Evolutionary conservation across 2,888 invertebrate species (phyloP).

Genomic region (Morinoia aosen): DNA sequence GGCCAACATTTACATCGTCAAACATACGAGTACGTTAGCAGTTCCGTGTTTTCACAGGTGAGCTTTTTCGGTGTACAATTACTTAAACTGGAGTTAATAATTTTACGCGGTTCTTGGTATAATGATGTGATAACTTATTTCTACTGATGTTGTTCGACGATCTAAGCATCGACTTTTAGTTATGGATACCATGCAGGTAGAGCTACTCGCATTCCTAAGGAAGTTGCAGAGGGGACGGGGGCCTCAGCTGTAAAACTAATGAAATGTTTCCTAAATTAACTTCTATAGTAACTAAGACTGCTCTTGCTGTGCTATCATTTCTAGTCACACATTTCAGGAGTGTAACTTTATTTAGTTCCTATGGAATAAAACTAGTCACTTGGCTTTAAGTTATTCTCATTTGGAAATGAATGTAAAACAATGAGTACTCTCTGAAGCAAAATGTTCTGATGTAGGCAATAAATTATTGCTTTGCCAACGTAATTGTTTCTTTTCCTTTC

Average conservation of each 20-base stretch:
- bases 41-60: too few relatives aligned
- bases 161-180: background rate
- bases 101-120: background rate
- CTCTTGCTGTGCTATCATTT: background rate
- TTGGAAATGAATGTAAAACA: background rate
- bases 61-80: too few relatives aligned
- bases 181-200: background rate
- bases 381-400: background rate
- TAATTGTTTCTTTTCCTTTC: background rate
- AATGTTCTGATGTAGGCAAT: background rate
- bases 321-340: background rate
- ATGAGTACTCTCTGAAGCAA: background rate
- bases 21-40: too few relatives aligned
- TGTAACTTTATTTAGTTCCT: background rate
- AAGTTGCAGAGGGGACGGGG: background rate
- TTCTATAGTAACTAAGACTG: background rate
- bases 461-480: slow-evolving; percentile 3
- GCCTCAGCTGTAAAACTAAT: background rate
- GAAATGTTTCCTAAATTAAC: background rate
- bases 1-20: too few relatives aligned
- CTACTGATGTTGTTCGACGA: background rate
- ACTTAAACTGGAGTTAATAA: background rate
- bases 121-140: background rate
- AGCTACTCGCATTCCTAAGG: background rate
- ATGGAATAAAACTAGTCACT: background rate